phyloP scores from a whole-genome alignment of 2,797 vertebrate species.

The Scomberomorus guttatus region DNA sequence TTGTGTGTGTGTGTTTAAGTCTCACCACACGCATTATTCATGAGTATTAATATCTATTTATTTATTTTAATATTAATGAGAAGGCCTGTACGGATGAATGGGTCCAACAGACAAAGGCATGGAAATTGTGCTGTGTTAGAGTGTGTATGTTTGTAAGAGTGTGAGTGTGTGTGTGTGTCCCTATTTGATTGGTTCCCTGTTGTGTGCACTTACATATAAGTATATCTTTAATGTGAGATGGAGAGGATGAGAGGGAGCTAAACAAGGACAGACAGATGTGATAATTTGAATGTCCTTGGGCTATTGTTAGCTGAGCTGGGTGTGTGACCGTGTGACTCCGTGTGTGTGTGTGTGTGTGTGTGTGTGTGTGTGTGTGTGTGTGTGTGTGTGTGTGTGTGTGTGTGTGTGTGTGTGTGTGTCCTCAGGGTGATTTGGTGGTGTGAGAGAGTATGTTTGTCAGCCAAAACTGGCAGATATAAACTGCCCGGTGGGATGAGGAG shows the following conservation, averaged over 20 bases:
- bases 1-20: slow-evolving; percentile 40
- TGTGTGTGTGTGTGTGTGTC: slow-evolving; percentile 31
- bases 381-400: slow-evolving; percentile 40
- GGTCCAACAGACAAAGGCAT: slow-evolving; percentile 61
- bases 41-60: slow-evolving; percentile 75
- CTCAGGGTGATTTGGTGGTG: slow-evolving; percentile 46
- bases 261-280: slow-evolving; percentile 63
- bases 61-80: slow-evolving; percentile 81
- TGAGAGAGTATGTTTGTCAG: slow-evolving; percentile 57
- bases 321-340: slow-evolving; percentile 37
- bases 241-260: slow-evolving; percentile 34
- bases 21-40: slow-evolving; percentile 72
- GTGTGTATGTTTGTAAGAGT: slow-evolving; percentile 20
- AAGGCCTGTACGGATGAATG: slow-evolving; percentile 43
- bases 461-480: slow-evolving; percentile 40
- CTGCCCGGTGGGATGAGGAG: slow-evolving; percentile 30
- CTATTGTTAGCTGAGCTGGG: slow-evolving; percentile 44
- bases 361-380: slow-evolving; percentile 34
- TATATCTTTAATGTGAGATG: slow-evolving; percentile 48
- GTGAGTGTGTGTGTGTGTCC: slow-evolving; percentile 34
- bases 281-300: slow-evolving; percentile 60
- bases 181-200: slow-evolving; percentile 67
- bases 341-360: slow-evolving; percentile 33
- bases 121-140: slow-evolving; percentile 16
- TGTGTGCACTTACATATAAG: slow-evolving; percentile 47